phyloP scores from a whole-genome alignment of 2,888 invertebrate species.

The Oscheius sp. region DNA sequence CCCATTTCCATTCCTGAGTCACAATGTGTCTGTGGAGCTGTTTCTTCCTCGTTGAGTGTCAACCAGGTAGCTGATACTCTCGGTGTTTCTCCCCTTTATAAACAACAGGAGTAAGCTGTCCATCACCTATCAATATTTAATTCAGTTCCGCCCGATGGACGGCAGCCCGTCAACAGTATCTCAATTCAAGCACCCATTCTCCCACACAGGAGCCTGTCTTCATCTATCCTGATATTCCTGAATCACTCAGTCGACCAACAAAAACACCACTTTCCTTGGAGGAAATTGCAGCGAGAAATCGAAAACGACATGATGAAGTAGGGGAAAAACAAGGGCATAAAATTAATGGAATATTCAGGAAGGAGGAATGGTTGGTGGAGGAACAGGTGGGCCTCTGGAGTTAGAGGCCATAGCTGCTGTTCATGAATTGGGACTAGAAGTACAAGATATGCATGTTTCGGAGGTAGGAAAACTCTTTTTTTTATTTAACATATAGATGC shows the following conservation, averaged over 20 bases:
- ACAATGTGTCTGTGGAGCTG: conserved; percentile 23
- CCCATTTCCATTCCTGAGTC: conserved; percentile 12
- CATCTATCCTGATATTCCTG: conserved; percentile 17
- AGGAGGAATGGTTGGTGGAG: conserved; percentile 43
- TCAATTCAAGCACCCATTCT: conserved; percentile 63
- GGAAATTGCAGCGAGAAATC: conserved; percentile 64
- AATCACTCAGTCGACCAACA: conserved; percentile 8
- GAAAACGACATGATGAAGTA: conserved; percentile 53
- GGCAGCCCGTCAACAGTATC: conserved; percentile 66
- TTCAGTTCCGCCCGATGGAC: conserved; percentile 66
- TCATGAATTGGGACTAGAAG: conserved; percentile 80
- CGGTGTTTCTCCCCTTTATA: conserved; percentile 67
- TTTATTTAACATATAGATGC: no score
- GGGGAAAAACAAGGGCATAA: background rate
- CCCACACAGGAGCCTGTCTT: conserved; percentile 55
- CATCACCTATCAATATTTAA: background rate
- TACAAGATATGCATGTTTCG: conserved; percentile 30
- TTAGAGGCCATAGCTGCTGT: conserved; percentile 80
- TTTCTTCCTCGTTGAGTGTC: conserved; percentile 46
- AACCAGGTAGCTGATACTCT: conserved; percentile 66
- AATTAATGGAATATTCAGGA: conserved; percentile 28
- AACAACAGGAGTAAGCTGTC: conserved; percentile 64
- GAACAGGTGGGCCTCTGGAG: conserved; percentile 59
- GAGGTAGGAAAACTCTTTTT: no score
- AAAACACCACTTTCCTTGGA: conserved; percentile 64